Conservation (phyloP, 1,140 invertebrate genomes). For the Coptotermes formosanus region DNA sequence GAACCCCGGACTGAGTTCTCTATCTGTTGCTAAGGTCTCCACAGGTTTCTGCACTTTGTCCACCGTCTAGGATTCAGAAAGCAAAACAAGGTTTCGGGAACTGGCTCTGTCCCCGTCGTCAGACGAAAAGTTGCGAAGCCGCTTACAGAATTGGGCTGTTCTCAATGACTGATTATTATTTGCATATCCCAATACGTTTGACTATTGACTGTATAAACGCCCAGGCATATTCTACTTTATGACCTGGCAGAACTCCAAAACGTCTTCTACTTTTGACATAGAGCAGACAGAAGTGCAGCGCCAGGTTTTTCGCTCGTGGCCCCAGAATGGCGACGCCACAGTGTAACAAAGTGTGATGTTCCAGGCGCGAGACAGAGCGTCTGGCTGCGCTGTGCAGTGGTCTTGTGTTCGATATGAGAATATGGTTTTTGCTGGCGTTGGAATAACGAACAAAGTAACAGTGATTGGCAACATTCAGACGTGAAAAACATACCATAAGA, state of each 20-base stretch:
- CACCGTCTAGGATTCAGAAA: no score
- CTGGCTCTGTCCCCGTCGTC: no score
- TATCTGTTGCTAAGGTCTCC: no score
- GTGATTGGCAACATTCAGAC: not conserved
- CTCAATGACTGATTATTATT: not conserved
- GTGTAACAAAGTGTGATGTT: not conserved
- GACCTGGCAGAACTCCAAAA: not conserved
- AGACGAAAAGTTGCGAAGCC: no score
- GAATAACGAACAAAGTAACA: not conserved
- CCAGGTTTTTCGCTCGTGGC: not conserved
- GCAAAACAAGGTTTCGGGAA: no score
- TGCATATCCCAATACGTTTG: not conserved
- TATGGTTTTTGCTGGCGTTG: not conserved
- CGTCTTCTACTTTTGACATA: slow-evolving; percentile 11
- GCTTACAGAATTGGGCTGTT: no score
- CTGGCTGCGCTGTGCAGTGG: not conserved
- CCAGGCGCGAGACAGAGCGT: not conserved
- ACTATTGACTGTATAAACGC: not conserved
- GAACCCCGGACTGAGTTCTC: no score
- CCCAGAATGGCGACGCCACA: not conserved
- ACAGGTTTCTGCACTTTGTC: no score
- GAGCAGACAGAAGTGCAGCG: not conserved
- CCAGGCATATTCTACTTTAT: not conserved
- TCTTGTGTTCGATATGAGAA: not conserved
- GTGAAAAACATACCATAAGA: no score